phyloP scores from a whole-genome alignment of 2,797 vertebrate species.

The Poeciliopsis gracilis region DNA sequence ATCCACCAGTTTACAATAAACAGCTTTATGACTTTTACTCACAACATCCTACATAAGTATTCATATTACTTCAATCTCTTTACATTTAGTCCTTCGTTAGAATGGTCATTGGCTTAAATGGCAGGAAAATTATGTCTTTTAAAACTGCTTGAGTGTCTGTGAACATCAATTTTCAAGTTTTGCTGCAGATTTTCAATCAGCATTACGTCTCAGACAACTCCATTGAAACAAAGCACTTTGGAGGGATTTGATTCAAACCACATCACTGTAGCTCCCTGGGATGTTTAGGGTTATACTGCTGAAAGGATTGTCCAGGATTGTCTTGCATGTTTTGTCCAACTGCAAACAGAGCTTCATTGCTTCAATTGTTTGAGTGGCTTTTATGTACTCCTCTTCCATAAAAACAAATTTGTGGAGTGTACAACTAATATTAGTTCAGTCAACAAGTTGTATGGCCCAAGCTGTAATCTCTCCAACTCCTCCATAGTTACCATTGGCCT shows the following conservation, averaged over 20 bases:
- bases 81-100: neutral
- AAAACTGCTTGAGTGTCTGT: neutral
- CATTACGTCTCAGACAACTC: neutral
- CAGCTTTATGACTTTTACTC: neutral
- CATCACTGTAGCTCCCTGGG: neutral
- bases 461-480: neutral
- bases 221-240: too few species aligned
- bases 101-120: neutral
- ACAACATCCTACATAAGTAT: neutral
- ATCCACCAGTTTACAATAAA: neutral
- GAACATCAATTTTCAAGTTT: neutral
- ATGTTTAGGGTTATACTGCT: neutral
- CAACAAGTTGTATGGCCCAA: neutral
- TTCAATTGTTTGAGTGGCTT: neutral
- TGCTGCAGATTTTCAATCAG: neutral
- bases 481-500: neutral
- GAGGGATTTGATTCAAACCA: neutral
- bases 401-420: neutral
- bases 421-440: neutral
- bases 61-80: neutral
- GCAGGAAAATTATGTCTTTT: neutral
- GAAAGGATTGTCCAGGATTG: neutral
- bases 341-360: neutral
- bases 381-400: neutral
- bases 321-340: neutral